Evolutionary conservation across 1,140 invertebrate genomes (phyloP), one percentile per base, ranked within the genome.

Genomic region (Neocloeon triangulifer): DNA sequence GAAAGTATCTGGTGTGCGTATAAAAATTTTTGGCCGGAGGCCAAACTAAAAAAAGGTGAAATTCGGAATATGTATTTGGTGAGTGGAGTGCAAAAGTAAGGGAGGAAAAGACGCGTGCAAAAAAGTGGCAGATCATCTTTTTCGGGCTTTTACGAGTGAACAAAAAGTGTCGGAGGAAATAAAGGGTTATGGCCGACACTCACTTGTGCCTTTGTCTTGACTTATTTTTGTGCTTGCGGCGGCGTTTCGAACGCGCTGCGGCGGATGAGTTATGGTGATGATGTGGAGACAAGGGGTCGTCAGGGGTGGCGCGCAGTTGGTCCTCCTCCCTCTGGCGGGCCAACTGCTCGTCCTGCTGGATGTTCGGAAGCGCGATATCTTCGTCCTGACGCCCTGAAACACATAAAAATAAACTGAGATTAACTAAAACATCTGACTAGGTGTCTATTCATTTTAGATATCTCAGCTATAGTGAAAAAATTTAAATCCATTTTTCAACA

Each of bases 311-410:
- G 51, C 71, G 71, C 34, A 66, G 58, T 41, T 61, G 57, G 25
- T 58, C 54, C 30, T 53, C 52, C 39, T 52, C 59, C 53, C 49
- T 53, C 41, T 58, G 52, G 2, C 50, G 55, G 28, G n/a, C n/a
- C n/a, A n/a, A n/a, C n/a, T n/a, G n/a, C n/a, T n/a, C n/a, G n/a
- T 66, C 56, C 37, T 64, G 64, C 37, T 66, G 55, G 16, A 59
- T 50, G 30, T 74, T 65, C 16, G 75, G 63, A 37, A 85, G 52
- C 0, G 78, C 77, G 26, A 85, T 81, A 44, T 85, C 79, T 3
- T 76, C 77, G 49, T 71, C 56, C 42, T 79, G 81, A 12, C 64
- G 71, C 41, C 61, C 78, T 84, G 58, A 21, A 59, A 58, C 43
- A 36, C 27, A 40, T 34, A 39, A 34, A 40, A 39, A 39, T 26